Evolutionary conservation across 2,113 vertebrate genomes (phyloP), one percentile per base, ranked within the genome.

Genomic region (Arvicanthis niloticus): DNA sequence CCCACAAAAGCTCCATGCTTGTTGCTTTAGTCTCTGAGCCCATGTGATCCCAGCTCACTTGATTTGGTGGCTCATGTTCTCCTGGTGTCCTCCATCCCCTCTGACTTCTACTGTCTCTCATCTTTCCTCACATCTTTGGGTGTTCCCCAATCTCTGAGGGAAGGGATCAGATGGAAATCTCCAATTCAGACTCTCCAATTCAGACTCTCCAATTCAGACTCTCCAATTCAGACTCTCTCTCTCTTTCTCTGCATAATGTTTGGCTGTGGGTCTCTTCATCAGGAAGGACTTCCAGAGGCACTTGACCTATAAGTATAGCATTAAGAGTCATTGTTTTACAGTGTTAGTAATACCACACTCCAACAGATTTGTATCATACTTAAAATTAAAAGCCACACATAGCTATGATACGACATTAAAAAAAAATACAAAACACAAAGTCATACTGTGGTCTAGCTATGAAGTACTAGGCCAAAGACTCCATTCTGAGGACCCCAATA

Each of bases 381-480:
- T 92, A 75, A 88, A 91, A 88, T 31, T 21, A 29, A 90, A 91
- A 86, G 37, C 60, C 45, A 42, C 34, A 48, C 0, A 15, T 16
- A 88, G 24, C 12, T 90, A 42, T 78, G 42, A 88, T 76, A 53
- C 16, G 70, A 24, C 29, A 82, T 17, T 62, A 60, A 19, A 56
- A 85, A 21, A 80, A 73, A 22, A 93, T 78, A 48, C 7, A 5
- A 91, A 91, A 70, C 88, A 84, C 5, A 88, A 88, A 91, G 76
- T 34, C 12, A 42, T 77, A 5, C 26, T 68, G 17, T 86, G 22
- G 3, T 42, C 26, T 24, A 56, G 13, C 26, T 56, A 2, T 42
- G 4, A n/a, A 11, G 4, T 40, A 26, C 7, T 73, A 42, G n/a
- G 24, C 5, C 70, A 40, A 70, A 42, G 70, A 75, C 24, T 31